Percentiles rank a stretch among this genome's conserved stretches.
These are phyloP conservation scores for Xiphias gladius DNA, from an alignment of 2,113 vertebrate species.

Conservation along the genomic window DNA sequence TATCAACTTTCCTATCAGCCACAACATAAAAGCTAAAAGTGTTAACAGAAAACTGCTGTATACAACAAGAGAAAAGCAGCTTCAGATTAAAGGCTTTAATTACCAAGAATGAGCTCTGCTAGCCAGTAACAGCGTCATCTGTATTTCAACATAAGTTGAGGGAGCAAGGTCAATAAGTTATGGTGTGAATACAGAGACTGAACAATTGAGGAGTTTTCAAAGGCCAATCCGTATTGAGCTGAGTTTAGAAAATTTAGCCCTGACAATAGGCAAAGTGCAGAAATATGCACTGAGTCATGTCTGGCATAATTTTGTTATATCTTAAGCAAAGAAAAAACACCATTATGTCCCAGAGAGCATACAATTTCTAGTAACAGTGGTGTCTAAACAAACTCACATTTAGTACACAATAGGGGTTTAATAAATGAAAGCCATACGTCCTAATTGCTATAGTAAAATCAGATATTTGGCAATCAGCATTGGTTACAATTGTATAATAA, in stretches of 20 bases:
- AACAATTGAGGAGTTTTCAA: conserved; percentile 29
- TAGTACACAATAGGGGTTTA: neutral
- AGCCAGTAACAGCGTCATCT: conserved; percentile 13
- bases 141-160: neutral
- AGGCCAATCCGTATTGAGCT: neutral
- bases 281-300: neutral
- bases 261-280: neutral
- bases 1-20: neutral
- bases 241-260: neutral
- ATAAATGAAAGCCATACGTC: neutral
- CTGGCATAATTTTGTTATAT: neutral
- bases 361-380: neutral
- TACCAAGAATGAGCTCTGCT: conserved; percentile 7
- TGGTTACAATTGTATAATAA: neutral
- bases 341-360: neutral
- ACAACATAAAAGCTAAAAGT: neutral
- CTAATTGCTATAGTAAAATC: neutral
- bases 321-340: neutral
- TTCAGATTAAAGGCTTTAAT: conserved; percentile 46
- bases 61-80: conserved; percentile 8
- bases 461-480: neutral
- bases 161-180: conserved; percentile 7
- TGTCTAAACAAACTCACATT: neutral
- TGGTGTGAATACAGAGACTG: conserved; percentile 12
- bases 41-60: conserved; percentile 4